These are phyloP conservation scores for Pristionchus entomophagus DNA, from an alignment of 2,888 invertebrate genomes.

Conservation along the genomic window DNA sequence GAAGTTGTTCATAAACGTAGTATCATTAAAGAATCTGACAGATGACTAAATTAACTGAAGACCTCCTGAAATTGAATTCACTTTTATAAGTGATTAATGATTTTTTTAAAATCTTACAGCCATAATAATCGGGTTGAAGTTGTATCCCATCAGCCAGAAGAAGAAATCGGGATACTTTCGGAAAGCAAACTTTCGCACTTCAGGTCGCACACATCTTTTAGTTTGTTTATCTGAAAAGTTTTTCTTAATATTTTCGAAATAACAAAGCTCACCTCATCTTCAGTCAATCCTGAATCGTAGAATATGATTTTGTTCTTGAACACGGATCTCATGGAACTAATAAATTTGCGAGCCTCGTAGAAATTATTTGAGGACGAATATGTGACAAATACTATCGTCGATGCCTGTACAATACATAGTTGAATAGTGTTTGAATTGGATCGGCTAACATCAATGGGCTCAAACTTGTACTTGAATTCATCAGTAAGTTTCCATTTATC, in stretches of 20 bases:
- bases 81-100: not conserved
- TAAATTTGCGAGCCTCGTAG: conserved; percentile 10
- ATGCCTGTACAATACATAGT: not conserved
- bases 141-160: conserved; percentile 1
- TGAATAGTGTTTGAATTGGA: not conserved
- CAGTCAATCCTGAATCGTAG: conserved; percentile 35
- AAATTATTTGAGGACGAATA: conserved; percentile 45
- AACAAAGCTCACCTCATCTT: not conserved
- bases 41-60: conserved; percentile 30
- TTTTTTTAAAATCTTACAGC: conserved; percentile 26
- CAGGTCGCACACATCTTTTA: conserved; percentile 38
- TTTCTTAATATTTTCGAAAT: not conserved
- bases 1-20: not conserved
- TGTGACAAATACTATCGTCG: not conserved
- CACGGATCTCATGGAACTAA: not conserved
- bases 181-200: conserved; percentile 27
- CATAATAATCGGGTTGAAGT: conserved; percentile 49
- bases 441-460: not conserved
- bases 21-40: conserved; percentile 26
- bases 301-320: conserved; percentile 42
- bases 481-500: conserved; percentile 31
- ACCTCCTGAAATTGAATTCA: conserved; percentile 23
- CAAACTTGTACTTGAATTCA: not conserved
- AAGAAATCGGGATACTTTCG: not conserved
- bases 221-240: conserved; percentile 1